A percentile compares a stretch with the other conserved stretches of the same genome.
Evolutionary conservation across 2,888 invertebrate species (phyloP).

Genomic region (Cartodere bifasciata): DNA sequence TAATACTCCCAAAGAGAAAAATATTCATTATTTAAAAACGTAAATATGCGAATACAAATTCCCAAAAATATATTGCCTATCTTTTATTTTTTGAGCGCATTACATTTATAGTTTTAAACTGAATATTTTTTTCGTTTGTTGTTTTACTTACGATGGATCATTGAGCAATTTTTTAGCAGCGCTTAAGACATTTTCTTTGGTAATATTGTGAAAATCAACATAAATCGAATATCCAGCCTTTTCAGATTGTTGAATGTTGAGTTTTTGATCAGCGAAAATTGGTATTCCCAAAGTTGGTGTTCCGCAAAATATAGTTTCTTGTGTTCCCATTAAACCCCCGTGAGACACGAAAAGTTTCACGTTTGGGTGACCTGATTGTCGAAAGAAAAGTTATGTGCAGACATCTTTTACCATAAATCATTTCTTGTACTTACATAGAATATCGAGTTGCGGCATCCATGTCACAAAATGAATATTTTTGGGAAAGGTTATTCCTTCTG

Average conservation of each 20-base stretch:
- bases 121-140: too few relatives aligned
- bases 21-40: too few relatives aligned
- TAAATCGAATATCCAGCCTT: slow-evolving; percentile 39
- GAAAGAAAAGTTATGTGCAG: too few relatives aligned
- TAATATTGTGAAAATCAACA: slow-evolving; percentile 22
- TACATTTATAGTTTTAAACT: too few relatives aligned
- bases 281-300: slow-evolving; percentile 33
- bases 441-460: slow-evolving; percentile 44
- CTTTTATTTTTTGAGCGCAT: too few relatives aligned
- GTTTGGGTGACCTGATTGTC: slow-evolving; percentile 36
- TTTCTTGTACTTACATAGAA: slow-evolving; percentile 41
- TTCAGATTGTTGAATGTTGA: slow-evolving; percentile 41
- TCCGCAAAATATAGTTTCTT: slow-evolving; percentile 36
- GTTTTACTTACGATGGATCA: slow-evolving; percentile 38
- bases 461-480: slow-evolving; percentile 39
- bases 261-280: slow-evolving; percentile 32
- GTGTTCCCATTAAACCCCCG: slow-evolving; percentile 38
- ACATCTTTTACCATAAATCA: too few relatives aligned
- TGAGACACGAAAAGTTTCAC: slow-evolving; percentile 39
- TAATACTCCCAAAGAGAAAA: too few relatives aligned
- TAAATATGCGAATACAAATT: too few relatives aligned
- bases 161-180: slow-evolving; percentile 27
- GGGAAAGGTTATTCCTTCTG: slow-evolving; percentile 32
- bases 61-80: too few relatives aligned
- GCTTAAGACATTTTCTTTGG: slow-evolving; percentile 19